Evolutionary conservation across 2,113 vertebrate genomes (phyloP).

Genomic region (Mesocricetus auratus): DNA sequence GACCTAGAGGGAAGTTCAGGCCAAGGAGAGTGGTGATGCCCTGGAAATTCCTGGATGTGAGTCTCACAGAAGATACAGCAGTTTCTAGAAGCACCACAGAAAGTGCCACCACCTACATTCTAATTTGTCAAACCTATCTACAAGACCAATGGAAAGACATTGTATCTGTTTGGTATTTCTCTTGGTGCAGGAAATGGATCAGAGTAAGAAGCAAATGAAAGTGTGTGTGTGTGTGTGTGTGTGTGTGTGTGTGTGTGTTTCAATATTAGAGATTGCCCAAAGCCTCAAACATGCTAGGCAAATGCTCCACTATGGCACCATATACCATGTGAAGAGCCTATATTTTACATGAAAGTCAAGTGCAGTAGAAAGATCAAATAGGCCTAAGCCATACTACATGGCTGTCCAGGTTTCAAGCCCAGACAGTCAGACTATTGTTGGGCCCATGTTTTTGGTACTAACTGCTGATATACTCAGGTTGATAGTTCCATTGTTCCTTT

Average conservation of each 20-base stretch:
- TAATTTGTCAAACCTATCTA: constrained; percentile 1
- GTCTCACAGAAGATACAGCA: neutral
- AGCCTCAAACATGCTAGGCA: neutral
- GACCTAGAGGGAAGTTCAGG: neutral
- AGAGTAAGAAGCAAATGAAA: neutral
- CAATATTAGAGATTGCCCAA: neutral
- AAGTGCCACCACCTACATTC: neutral
- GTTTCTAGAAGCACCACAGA: neutral
- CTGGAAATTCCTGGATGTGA: neutral
- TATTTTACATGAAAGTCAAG: constrained; percentile 11
- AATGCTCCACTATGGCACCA: neutral
- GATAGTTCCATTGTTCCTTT: constrained; percentile 27
- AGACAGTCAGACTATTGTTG: neutral
- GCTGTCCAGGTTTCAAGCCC: neutral
- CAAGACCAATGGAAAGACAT: neutral
- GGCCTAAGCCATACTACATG: neutral
- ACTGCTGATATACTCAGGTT: neutral
- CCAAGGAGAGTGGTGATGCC: neutral
- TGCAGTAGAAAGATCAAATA: constrained; percentile 20
- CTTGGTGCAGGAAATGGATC: neutral
- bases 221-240: neutral
- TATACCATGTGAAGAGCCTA: neutral
- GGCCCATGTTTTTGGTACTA: neutral
- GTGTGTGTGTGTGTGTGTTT: neutral
- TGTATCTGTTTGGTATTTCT: neutral